phyloP scores from a whole-genome alignment of 2,797 vertebrate species.

The Eulemur mongoz region DNA sequence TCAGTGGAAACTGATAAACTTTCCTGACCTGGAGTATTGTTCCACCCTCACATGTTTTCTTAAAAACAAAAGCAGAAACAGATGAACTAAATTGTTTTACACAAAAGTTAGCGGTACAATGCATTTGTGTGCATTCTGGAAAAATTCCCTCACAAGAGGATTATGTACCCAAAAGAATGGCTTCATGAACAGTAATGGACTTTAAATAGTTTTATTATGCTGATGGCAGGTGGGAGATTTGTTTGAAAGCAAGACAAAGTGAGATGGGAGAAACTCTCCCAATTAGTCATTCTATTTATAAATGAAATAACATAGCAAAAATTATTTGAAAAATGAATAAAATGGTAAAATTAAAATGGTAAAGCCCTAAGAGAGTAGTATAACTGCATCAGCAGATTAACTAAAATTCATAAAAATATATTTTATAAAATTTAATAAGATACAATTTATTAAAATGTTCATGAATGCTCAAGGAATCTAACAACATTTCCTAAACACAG shows the following conservation, averaged over 20 bases:
- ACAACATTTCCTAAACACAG: slow-evolving; percentile 14
- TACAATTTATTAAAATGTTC: slow-evolving; percentile 29
- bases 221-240: neutral
- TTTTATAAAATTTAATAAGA: slow-evolving; percentile 15
- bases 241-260: slow-evolving; percentile 42
- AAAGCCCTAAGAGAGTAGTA: neutral
- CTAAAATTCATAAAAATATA: slow-evolving; percentile 35
- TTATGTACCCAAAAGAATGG: slow-evolving; percentile 46
- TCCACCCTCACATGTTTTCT: slow-evolving; percentile 84
- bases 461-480: neutral
- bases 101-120: slow-evolving; percentile 29
- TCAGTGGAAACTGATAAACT: slow-evolving; percentile 85
- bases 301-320: slow-evolving; percentile 46
- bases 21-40: slow-evolving; percentile 83
- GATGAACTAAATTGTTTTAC: slow-evolving; percentile 79
- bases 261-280: neutral
- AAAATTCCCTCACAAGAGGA: slow-evolving; percentile 71
- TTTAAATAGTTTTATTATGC: slow-evolving; percentile 46
- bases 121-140: slow-evolving; percentile 74
- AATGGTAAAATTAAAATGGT: slow-evolving; percentile 37
- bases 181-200: slow-evolving; percentile 14
- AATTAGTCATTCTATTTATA: slow-evolving; percentile 37
- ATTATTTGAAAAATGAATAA: slow-evolving; percentile 19
- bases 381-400: neutral
- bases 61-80: slow-evolving; percentile 86